Evolutionary conservation across 2,113 vertebrate genomes (phyloP), one percentile per base, ranked within the genome.

Genomic region (Anarhynchus alexandrinus): DNA sequence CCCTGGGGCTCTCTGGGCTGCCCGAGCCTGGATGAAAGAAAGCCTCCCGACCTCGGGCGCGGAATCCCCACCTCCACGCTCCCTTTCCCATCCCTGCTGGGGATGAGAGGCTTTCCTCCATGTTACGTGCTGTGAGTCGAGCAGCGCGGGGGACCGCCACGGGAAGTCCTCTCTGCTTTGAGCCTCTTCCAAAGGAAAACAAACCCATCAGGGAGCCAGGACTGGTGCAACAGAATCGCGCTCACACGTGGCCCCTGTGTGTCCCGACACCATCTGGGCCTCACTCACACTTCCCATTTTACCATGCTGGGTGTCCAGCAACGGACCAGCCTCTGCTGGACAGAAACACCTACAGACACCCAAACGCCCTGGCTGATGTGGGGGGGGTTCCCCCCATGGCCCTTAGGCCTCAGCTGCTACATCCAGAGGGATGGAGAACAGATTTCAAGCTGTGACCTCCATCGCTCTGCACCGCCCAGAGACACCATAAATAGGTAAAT

Each of bases 111-210:
- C n/a, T n/a, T 66, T 30, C 26, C 59, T 59, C 15, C 10, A 1
- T 9, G 38, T 18, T 42, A 10, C 36, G 15, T 38, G 20, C 8
- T 9, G 18, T 15, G n/a, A 88, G 27, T 25, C 12, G 14, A 62
- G 36, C 4, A 6, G 26, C 12, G 4, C 0, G 18, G 14, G 10
- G 36, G 25, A 43, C 17, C 4, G 4, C 20, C 14, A 13, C 2
- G 3, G 26, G 36, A 76, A 42, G 45, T 17, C 21, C 15, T 36
- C 19, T 54, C 34, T 42, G 40, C 64, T 64, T 42, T 58, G 22
- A 85, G 38, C n/a, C 23, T 73, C 71, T 47, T 38, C 30, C 8
- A 32, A 32, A 87, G 45, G 70, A 47, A 19, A n/a, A 76, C 12
- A 30, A 25, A 82, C 32, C 20, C 38, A 4, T 17, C 1, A 10